Percentiles rank a stretch among this genome's conserved stretches.
These are phyloP conservation scores for Microtus ochrogaster DNA, from an alignment of 2,113 vertebrate species.

Conservation along the genomic window DNA sequence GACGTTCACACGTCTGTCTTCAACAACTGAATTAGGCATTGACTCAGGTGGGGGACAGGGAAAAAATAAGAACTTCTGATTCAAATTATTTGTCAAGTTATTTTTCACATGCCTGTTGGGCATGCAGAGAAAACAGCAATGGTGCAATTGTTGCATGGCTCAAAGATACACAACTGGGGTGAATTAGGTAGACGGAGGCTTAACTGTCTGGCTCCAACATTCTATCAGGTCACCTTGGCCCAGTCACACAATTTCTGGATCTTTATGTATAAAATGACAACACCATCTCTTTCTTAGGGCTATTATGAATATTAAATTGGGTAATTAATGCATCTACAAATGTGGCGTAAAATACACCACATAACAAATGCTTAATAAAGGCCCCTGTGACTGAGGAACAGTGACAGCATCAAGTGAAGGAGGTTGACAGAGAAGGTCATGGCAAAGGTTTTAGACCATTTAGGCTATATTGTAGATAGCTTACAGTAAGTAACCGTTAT, in stretches of 20 bases:
- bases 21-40: not conserved
- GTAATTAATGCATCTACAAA: slow-evolving; percentile 35
- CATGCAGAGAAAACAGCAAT: not conserved
- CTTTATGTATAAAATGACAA: slow-evolving; percentile 18
- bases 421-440: not conserved
- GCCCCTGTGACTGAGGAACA: not conserved
- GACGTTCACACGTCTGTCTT: not conserved
- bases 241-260: not conserved
- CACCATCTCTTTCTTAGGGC: not conserved
- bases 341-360: not conserved
- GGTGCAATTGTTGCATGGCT: not conserved
- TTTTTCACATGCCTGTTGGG: not conserved
- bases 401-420: not conserved
- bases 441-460: not conserved
- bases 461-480: not conserved
- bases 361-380: not conserved
- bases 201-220: not conserved
- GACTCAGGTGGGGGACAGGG: not conserved
- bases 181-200: not conserved
- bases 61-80: not conserved
- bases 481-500: not conserved
- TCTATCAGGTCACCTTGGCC: not conserved
- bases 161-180: not conserved
- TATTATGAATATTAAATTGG: slow-evolving; percentile 40
- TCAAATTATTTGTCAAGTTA: not conserved